These are phyloP conservation scores for Harpagoxenus sublaevis DNA, from an alignment of 2,888 invertebrate genomes.

Conservation along the genomic window DNA sequence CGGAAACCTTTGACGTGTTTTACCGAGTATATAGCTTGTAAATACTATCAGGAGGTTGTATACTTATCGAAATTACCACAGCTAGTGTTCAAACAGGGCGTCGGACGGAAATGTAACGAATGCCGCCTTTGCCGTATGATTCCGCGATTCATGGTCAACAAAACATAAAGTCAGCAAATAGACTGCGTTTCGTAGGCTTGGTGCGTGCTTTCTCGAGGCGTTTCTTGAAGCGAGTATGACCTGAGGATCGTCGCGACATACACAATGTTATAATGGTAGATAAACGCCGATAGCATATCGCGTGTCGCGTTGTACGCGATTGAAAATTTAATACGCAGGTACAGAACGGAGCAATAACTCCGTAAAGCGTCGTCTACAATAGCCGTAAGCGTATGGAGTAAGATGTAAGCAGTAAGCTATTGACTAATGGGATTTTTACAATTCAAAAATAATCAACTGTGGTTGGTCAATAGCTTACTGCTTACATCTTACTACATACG, in stretches of 20 bases:
- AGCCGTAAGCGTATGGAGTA: no score
- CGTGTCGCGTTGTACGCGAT: slow-evolving; percentile 25
- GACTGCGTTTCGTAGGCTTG: background rate
- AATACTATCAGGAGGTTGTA: background rate
- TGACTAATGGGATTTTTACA: no score
- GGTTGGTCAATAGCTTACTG: no score
- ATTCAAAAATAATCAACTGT: no score
- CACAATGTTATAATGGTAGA: slow-evolving; percentile 16
- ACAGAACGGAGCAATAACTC: slow-evolving; percentile 18
- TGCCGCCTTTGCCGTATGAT: background rate
- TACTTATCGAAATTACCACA: background rate
- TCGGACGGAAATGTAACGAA: slow-evolving; percentile 23
- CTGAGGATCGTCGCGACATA: slow-evolving; percentile 8
- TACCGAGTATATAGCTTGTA: background rate
- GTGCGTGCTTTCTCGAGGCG: slow-evolving; percentile 21
- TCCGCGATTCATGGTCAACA: slow-evolving; percentile 7
- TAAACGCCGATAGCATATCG: slow-evolving; percentile 16
- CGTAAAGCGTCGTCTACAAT: background rate
- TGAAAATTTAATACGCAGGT: slow-evolving; percentile 39
- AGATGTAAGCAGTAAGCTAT: no score
- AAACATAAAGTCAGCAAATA: slow-evolving; percentile 25
- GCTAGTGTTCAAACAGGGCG: background rate
- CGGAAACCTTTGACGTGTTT: slow-evolving; percentile 1
- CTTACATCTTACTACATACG: no score
- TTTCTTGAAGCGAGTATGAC: slow-evolving; percentile 2